These are phyloP conservation scores for Pyrocephalus nanus DNA, from an alignment of 2,797 vertebrate species.

Conservation along the genomic window DNA sequence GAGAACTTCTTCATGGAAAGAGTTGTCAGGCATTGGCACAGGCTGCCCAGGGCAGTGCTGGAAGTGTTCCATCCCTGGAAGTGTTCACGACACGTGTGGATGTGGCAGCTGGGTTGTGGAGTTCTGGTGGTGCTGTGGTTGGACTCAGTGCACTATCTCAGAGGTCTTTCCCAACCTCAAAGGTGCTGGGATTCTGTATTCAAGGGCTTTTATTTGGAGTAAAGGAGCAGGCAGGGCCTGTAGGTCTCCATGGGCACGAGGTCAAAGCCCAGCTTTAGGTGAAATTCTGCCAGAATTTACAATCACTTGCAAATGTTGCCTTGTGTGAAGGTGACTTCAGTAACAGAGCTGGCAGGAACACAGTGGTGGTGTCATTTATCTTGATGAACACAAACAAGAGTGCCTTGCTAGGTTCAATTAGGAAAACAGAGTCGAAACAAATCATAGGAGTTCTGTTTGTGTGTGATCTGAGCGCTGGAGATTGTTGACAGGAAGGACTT, in stretches of 20 bases:
- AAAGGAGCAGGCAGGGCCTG: background rate
- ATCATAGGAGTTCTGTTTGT: background rate
- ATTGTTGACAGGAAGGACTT: background rate
- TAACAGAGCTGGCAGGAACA: background rate
- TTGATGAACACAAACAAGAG: background rate
- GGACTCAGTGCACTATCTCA: background rate
- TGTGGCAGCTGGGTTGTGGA: background rate
- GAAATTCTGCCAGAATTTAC: background rate
- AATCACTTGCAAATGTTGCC: background rate
- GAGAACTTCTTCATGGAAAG: background rate
- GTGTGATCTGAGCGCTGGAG: background rate
- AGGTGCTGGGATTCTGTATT: background rate
- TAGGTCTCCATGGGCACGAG: background rate
- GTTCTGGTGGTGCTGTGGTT: background rate
- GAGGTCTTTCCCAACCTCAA: background rate
- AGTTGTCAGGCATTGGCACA: background rate
- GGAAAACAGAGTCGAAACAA: background rate
- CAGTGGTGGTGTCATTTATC: background rate
- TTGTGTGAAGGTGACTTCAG: background rate
- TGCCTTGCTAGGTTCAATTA: background rate
- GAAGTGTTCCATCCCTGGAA: background rate
- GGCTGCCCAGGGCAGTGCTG: background rate
- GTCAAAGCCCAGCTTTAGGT: background rate
- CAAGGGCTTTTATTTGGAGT: background rate
- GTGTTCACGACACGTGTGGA: background rate